Evolutionary conservation across 2,888 invertebrate genomes (phyloP).

Genomic region (Eilema sororculum): DNA sequence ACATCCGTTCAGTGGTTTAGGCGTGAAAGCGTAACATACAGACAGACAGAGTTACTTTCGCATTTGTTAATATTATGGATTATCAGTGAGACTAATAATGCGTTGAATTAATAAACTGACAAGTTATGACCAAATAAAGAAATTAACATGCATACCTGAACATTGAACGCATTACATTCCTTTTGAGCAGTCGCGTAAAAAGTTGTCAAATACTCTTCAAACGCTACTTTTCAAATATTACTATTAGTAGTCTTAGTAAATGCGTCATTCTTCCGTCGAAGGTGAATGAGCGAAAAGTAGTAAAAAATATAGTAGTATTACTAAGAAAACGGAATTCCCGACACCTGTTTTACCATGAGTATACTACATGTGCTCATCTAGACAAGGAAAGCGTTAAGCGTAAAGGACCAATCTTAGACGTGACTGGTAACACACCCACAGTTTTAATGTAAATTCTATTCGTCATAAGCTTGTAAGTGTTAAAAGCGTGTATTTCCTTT

Average conservation of each 20-base stretch:
- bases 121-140: too few species aligned
- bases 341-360: neutral
- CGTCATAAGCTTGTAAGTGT: conserved; percentile 20
- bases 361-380: neutral
- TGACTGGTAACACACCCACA: conserved; percentile 28
- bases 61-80: too few species aligned
- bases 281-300: neutral
- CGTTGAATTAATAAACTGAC: neutral
- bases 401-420: conserved; percentile 29
- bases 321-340: conserved; percentile 8
- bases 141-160: neutral
- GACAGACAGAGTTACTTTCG: too few species aligned
- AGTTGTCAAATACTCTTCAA: neutral
- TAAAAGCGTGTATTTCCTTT: neutral
- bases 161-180: neutral
- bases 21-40: too few species aligned
- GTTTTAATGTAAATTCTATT: conserved; percentile 7
- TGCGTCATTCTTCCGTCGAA: neutral
- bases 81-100: neutral
- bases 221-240: neutral
- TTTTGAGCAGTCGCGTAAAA: neutral
- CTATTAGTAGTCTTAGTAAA: neutral
- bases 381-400: conserved; percentile 16
- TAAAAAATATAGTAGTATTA: neutral
- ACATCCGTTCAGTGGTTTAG: too few species aligned